Evolutionary conservation across 1,140 invertebrate species (phyloP), one percentile per base, ranked within the genome.

Genomic region (Drosophila lowei): DNA sequence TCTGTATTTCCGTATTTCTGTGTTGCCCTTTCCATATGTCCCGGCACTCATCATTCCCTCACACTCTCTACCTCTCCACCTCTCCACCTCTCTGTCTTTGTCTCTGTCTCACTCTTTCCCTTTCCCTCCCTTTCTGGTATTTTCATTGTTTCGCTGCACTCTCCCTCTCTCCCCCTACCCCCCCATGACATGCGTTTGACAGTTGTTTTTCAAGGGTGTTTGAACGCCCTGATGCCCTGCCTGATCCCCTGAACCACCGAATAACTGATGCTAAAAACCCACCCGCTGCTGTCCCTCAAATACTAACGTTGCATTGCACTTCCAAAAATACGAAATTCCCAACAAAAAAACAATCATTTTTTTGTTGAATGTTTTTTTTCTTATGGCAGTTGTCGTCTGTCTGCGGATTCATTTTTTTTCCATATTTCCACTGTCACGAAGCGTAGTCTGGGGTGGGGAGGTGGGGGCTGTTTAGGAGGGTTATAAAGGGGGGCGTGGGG

Each of bases 141-240:
- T 38, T 38, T 38, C 50, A 58, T 55, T 74, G 48, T 58, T 49
- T 30, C 34, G 43, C 54, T n/a, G 25, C 42, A 41, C 16, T 21
- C 25, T 43, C 30, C 30, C 30, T 3, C 25, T 13, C n/a, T n/a
- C 15, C 30, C 25, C 38, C n/a, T n/a, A n/a, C n/a, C n/a, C 72
- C 44, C 23, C 72, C 41, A 63, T 46, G 42, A 79, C 84, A 79
- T 83, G 79, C 79, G 79, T 84, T 83, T 84, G 79, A 83, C 79
- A 83, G 79, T 83, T 84, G 71, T 67, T 79, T 83, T 84, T 79
- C 79, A 75, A 83, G 79, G 79, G 79, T 83, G 79, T 83, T 83
- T 83, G 73, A 60, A 58, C 34, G 34, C 34, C 34, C 34, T 38
- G 34, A 38, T 38, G 34, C 11, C 34, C 30, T 34, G 30, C 28